Percentiles rank a stretch among this genome's conserved stretches.
Evolutionary conservation across 2,888 invertebrate genomes (phyloP).

Genomic region (Nematopogon swammerdamellus): DNA sequence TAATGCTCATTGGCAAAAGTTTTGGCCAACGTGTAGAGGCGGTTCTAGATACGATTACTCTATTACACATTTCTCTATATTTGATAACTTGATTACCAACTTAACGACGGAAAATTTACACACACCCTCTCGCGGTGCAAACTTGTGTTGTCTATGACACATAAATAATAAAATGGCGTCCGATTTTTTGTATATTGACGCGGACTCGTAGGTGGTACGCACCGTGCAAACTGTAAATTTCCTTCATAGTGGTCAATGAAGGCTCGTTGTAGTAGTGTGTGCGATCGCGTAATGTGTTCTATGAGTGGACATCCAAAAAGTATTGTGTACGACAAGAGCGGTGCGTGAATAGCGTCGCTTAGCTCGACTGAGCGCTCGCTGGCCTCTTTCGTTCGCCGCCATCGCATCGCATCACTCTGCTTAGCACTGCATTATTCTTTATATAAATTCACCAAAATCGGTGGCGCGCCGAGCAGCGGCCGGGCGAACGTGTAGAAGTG

Average conservation of each 20-base stretch:
- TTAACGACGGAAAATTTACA: too few relatives aligned
- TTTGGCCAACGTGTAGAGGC: too few relatives aligned
- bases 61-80: too few relatives aligned
- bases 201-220: neutral
- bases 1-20: too few relatives aligned
- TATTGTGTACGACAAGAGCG: neutral
- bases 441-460: neutral
- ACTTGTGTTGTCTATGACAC: slow-evolving; percentile 15
- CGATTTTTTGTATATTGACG: slow-evolving; percentile 42
- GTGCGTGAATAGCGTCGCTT: neutral
- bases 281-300: neutral
- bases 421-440: neutral
- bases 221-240: neutral
- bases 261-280: neutral
- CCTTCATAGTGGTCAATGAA: neutral
- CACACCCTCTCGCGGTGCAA: too few relatives aligned
- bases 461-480: neutral
- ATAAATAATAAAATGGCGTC: slow-evolving; percentile 57
- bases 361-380: neutral
- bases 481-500: neutral
- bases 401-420: neutral
- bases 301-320: neutral
- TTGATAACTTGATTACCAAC: too few relatives aligned
- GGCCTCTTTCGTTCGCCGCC: neutral
- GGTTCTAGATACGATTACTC: too few relatives aligned